Base-by-base conservation (phyloP, 2,113 vertebrate genomes). In the Chiloscyllium plagiosum region DNA sequence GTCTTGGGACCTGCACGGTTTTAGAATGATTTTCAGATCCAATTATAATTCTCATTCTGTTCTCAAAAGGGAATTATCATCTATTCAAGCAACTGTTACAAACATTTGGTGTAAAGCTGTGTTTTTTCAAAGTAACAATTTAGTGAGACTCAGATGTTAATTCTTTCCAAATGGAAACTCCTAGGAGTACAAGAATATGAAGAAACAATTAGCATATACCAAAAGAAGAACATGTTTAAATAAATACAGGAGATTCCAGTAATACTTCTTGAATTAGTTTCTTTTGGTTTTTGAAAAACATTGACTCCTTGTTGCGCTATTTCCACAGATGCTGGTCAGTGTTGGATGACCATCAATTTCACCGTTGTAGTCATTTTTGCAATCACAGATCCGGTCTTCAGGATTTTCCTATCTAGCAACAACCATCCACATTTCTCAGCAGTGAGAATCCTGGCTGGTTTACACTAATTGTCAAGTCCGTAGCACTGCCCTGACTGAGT, bases 1-100 rank as follows among this genome's bases (percentile, higher is more conserved):
- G 69, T 72, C 94, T 95, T 72, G 94, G 94, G 94, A 95, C 68
- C 94, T 72, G 69, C 94, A 72, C 4, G 52, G 47, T 76, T 70
- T 72, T 47, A 50, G 20, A 95, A 72, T 95, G 94, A 47, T 47
- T 47, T 95, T 95, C 47, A 72, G 69, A 95, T 95, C 94, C 69
- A 95, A 95, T 95, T 95, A 95, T 76, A 72, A 95, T 72, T 52
- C 68, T 47, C 68, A 95, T 95, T 95, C 94, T 72, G 69, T 95
- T 76, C 94, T 95, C 94, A 19, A 26, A 61, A 95, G 68, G 68
- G 42, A 95, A 72, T 47, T 15, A 72, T 95, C 93, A 95, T 95
- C 68, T 76, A 72, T 52, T 50, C 94, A 70, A 72, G 94, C 94
- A 95, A 95, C 94, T 95, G 94, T 95, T 95, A 95, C 42, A 47